Base-by-base conservation (phyloP, 2,888 invertebrate species). In the Andrena fulva region DNA sequence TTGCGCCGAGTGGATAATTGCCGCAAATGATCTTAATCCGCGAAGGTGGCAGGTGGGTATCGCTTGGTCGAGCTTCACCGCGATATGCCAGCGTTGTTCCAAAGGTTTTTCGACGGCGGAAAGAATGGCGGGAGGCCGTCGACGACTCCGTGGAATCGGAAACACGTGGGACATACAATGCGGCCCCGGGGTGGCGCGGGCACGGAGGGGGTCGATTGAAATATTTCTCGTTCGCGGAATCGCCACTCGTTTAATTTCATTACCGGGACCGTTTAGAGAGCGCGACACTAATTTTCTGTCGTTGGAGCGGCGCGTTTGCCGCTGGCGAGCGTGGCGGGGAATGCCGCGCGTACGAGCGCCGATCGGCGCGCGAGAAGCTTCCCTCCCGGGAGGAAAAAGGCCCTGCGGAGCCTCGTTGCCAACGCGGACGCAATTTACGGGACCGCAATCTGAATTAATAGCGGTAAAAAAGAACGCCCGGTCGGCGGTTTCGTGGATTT, bases 161-260 rank as follows among this genome's bases (percentile, higher is more conserved):
- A 76, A 80, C 82, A 78, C 72, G 77, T 77, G 74, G 83, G 73
- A 68, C 72, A 52, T 64, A 75, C 78, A 69, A 76, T 62, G 85
- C 74, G 78, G 70, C 42, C 5, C n/a, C 4, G 24, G 2, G 16
- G n/a, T 3, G 16, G 16, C 27, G 35, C 24, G 24, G 12, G 33
- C 3, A 16, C 56, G 12, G 20, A 12, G 27, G 10, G 20, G 48
- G 56, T 56, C 72, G 77, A 85, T 85, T 81, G 85, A 85, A 85
- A 81, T 84, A 85, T 85, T 85, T 85, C 81, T 66, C 75, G 20
- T 84, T 84, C 84, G 84, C 69, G 80, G 84, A 80, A 84, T 85
- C 88, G 80, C 33, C 67, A 29, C 42, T 52, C 78, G 62, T 87
- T 88, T 87, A 85, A 87, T 87, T 89, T 85, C 82, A 85, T 89